These are phyloP conservation scores for Chauna torquata DNA, from an alignment of 2,113 vertebrate genomes.

Conservation along the genomic window DNA sequence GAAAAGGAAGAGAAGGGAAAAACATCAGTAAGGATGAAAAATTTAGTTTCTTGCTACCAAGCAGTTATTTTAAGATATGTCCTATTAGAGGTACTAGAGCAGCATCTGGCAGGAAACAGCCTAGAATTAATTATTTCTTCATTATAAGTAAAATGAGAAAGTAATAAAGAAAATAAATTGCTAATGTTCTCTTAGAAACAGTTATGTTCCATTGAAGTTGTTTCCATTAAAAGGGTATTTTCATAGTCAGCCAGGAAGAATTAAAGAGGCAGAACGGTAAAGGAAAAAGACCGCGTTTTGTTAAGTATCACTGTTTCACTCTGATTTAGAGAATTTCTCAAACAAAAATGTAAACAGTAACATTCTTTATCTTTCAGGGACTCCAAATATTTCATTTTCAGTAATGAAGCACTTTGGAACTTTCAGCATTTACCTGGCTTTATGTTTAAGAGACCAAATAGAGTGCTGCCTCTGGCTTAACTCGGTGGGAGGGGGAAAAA, in stretches of 20 bases:
- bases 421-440: neutral
- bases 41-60: neutral
- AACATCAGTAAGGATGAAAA: neutral
- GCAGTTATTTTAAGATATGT: conserved; percentile 55
- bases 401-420: neutral
- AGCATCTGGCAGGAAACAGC: conserved; percentile 55
- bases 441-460: neutral
- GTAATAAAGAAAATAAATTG: conserved; percentile 39
- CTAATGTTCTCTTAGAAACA: conserved; percentile 9
- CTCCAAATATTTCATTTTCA: neutral
- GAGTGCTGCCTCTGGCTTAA: neutral
- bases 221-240: neutral
- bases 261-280: neutral
- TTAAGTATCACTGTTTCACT: neutral
- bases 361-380: neutral
- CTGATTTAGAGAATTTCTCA: conserved; percentile 7
- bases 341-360: neutral
- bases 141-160: conserved; percentile 35
- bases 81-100: conserved; percentile 47
- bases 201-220: neutral
- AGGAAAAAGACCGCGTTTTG: neutral
- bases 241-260: neutral
- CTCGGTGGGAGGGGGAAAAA: neutral
- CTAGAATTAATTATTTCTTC: conserved; percentile 57
- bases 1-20: neutral